These are phyloP conservation scores for Lingula anatina DNA, from an alignment of 2,888 invertebrate species.

Conservation along the genomic window DNA sequence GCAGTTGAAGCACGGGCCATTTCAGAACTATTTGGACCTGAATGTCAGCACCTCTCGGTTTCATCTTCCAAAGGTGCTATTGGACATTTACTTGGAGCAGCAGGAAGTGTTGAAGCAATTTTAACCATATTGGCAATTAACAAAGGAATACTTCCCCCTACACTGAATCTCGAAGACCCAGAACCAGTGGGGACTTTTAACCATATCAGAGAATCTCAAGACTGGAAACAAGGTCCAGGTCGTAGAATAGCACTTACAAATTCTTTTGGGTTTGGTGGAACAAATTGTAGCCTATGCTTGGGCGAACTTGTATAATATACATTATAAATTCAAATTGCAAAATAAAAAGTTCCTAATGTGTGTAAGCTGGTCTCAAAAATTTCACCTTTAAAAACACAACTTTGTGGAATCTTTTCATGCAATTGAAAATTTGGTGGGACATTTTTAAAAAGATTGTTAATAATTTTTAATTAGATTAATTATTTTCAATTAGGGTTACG, in stretches of 20 bases:
- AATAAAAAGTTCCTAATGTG: no score
- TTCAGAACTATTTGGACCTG: slow-evolving; percentile 21
- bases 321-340: no score
- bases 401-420: no score
- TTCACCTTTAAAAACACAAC: no score
- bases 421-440: no score
- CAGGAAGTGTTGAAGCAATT: slow-evolving; percentile 89
- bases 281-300: slow-evolving; percentile 71
- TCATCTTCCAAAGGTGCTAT: slow-evolving; percentile 92
- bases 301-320: no score
- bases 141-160: slow-evolving; percentile 75
- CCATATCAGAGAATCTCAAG: slow-evolving; percentile 59
- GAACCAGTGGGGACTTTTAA: slow-evolving; percentile 61
- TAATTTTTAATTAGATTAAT: no score
- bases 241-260: slow-evolving; percentile 77
- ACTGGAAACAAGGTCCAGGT: slow-evolving; percentile 57
- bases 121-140: slow-evolving; percentile 78
- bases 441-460: no score
- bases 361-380: no score
- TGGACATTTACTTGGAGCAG: slow-evolving; percentile 92
- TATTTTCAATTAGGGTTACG: no score
- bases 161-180: slow-evolving; percentile 74
- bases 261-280: slow-evolving; percentile 98
- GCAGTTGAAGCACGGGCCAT: no score
- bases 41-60: slow-evolving; percentile 59